A percentile compares a stretch with the other conserved stretches of the same genome.
Evolutionary conservation across 2,113 vertebrate genomes (phyloP).

Genomic region (Cinclus cinclus): DNA sequence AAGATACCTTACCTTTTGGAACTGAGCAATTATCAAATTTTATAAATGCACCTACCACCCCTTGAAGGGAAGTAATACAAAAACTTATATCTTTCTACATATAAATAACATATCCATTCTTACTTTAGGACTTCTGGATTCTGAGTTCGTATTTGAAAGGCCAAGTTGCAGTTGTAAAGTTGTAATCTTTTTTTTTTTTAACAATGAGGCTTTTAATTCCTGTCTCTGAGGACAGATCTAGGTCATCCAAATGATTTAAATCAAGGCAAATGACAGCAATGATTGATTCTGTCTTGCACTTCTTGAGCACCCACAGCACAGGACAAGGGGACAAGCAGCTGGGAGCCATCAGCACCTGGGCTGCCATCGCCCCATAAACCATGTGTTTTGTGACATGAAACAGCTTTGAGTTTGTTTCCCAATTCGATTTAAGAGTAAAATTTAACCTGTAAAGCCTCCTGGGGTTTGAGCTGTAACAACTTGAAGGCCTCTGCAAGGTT

Average conservation of each 20-base stretch:
- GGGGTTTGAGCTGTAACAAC: background rate
- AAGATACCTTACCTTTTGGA: background rate
- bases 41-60: background rate
- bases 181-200: background rate
- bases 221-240: background rate
- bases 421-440: background rate
- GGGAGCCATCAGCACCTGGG: background rate
- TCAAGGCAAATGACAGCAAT: background rate
- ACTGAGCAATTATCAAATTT: background rate
- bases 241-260: background rate
- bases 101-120: background rate
- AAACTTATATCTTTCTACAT: fast-evolving
- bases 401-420: background rate
- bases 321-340: background rate
- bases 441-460: background rate
- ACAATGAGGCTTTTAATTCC: background rate
- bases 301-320: background rate
- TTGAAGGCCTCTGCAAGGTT: background rate
- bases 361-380: background rate
- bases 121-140: background rate
- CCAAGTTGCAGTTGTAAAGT: background rate
- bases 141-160: background rate
- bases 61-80: background rate
- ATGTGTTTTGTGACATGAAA: fast-evolving
- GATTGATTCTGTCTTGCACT: background rate